Percentiles rank a stretch among this genome's conserved stretches.
Conservation (phyloP, 2,888 invertebrate species). For the Pammene aurita region DNA sequence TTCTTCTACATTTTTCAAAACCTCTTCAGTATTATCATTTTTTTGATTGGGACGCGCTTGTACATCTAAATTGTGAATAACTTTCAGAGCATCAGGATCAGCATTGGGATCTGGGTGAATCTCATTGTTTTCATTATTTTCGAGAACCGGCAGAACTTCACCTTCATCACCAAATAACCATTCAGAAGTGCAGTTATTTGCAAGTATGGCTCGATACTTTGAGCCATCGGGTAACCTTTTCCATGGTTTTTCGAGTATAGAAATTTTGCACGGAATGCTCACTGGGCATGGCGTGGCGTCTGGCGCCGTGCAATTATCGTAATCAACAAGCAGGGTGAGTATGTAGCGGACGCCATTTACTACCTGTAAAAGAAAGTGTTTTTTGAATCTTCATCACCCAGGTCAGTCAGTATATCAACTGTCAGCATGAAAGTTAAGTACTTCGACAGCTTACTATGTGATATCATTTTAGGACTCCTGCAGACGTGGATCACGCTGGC, state of each 20-base stretch:
- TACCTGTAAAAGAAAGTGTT: constrained; percentile 68
- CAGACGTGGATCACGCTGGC: too few relatives aligned
- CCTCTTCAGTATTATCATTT: constrained; percentile 60
- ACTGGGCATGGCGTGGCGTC: constrained; percentile 58
- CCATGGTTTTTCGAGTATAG: constrained; percentile 87
- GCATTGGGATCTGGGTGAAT: constrained; percentile 46
- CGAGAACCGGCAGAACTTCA: constrained; percentile 54
- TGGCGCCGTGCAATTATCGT: constrained; percentile 69
- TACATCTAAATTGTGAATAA: constrained; percentile 59
- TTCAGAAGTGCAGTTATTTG: constrained; percentile 86
- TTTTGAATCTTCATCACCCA: background rate
- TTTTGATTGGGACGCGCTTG: constrained; percentile 59
- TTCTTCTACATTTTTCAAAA: constrained; percentile 67
- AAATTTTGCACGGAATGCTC: constrained; percentile 82
- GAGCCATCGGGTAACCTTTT: constrained; percentile 80
- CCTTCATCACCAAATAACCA: constrained; percentile 78
- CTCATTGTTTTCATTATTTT: constrained; percentile 52
- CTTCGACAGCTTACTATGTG: too few relatives aligned
- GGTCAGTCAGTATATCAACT: too few relatives aligned
- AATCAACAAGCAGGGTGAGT: constrained; percentile 77
- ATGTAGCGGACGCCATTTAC: constrained; percentile 85
- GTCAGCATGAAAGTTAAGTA: too few relatives aligned
- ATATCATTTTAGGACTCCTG: too few relatives aligned
- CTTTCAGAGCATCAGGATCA: constrained; percentile 62
- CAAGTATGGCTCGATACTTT: constrained; percentile 83